phyloP scores from a whole-genome alignment of 1,140 invertebrate genomes.

The Drosophila pachea region DNA sequence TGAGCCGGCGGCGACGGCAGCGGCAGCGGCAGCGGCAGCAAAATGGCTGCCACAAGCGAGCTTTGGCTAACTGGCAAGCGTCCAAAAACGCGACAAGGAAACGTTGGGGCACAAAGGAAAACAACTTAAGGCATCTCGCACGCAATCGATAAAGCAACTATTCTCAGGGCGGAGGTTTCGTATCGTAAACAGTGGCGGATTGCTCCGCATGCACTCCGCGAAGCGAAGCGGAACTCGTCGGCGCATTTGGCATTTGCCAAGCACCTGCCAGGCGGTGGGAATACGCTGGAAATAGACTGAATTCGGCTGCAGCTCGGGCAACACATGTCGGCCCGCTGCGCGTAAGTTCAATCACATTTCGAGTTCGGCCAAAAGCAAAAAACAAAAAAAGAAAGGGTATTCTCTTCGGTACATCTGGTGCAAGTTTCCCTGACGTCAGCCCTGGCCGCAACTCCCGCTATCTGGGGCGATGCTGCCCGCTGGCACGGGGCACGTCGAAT shows the following conservation, averaged over 20 bases:
- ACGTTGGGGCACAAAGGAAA: slow-evolving; percentile 1
- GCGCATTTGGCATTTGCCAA: slow-evolving; percentile 49
- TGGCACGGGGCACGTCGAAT: slow-evolving; percentile 24
- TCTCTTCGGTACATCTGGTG: slow-evolving; percentile 5
- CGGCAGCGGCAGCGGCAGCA: slow-evolving; percentile 16
- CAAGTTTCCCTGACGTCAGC: slow-evolving; percentile 33
- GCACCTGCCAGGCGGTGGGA: slow-evolving; percentile 41
- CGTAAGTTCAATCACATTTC: slow-evolving; percentile 70
- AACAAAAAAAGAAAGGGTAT: not conserved
- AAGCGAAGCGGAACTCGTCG: slow-evolving; percentile 3
- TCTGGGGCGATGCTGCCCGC: not conserved
- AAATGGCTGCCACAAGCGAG: slow-evolving; percentile 43
- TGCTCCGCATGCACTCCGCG: no score
- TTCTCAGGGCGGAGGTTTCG: slow-evolving; percentile 41
- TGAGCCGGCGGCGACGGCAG: slow-evolving; percentile 1
- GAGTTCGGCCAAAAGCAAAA: slow-evolving; percentile 35
- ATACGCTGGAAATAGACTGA: slow-evolving; percentile 33
- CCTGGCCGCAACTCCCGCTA: not conserved
- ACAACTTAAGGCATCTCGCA: slow-evolving; percentile 35
- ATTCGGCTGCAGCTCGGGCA: slow-evolving; percentile 22
- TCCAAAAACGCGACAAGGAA: slow-evolving; percentile 24
- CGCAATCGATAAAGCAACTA: slow-evolving; percentile 47
- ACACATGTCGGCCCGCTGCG: slow-evolving; percentile 7
- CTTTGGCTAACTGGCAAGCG: slow-evolving; percentile 22
- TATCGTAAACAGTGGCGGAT: slow-evolving; percentile 49